A percentile compares a stretch with the other conserved stretches of the same genome.
These are phyloP conservation scores for Trissolcus brochymenae DNA, from an alignment of 2,888 invertebrate genomes.

Conservation along the genomic window DNA sequence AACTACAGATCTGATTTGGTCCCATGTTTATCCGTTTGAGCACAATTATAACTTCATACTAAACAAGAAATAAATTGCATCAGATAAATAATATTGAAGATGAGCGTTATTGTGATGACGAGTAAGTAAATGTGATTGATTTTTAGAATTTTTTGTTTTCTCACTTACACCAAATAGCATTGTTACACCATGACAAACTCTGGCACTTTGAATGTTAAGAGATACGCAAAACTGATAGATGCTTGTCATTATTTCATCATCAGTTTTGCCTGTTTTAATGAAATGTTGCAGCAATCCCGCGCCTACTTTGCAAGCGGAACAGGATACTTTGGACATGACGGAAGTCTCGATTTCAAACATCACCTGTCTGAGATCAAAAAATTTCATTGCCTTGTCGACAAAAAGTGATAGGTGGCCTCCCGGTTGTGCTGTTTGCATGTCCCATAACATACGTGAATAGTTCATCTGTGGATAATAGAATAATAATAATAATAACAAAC, in stretches of 20 bases:
- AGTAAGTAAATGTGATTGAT: neutral
- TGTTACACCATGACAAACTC: slow-evolving; percentile 93
- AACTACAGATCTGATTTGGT: slow-evolving; percentile 94
- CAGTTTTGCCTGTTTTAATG: slow-evolving; percentile 88
- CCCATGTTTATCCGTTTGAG: slow-evolving; percentile 86
- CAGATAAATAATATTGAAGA: too few relatives aligned
- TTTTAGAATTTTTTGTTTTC: neutral
- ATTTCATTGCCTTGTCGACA: slow-evolving; percentile 88
- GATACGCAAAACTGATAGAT: slow-evolving; percentile 92
- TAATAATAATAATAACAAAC: neutral
- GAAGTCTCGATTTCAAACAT: slow-evolving; percentile 92
- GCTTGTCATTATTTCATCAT: slow-evolving; percentile 89
- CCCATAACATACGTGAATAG: slow-evolving; percentile 82
- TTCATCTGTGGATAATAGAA: slow-evolving; percentile 62
- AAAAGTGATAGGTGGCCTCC: slow-evolving; percentile 86
- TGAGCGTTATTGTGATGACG: too few relatives aligned
- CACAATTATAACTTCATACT: slow-evolving; percentile 90
- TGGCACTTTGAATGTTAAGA: slow-evolving; percentile 89
- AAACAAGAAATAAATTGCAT: slow-evolving; percentile 66
- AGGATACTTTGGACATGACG: slow-evolving; percentile 93
- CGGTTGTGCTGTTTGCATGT: slow-evolving; percentile 81
- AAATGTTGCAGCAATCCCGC: slow-evolving; percentile 91
- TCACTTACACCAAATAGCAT: slow-evolving; percentile 86
- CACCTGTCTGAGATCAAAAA: slow-evolving; percentile 90
- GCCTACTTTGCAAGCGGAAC: slow-evolving; percentile 92